A percentile compares a stretch with the other conserved stretches of the same genome.
Evolutionary conservation across 2,797 vertebrate species (phyloP).

Genomic region (Hippocampus kuda): DNA sequence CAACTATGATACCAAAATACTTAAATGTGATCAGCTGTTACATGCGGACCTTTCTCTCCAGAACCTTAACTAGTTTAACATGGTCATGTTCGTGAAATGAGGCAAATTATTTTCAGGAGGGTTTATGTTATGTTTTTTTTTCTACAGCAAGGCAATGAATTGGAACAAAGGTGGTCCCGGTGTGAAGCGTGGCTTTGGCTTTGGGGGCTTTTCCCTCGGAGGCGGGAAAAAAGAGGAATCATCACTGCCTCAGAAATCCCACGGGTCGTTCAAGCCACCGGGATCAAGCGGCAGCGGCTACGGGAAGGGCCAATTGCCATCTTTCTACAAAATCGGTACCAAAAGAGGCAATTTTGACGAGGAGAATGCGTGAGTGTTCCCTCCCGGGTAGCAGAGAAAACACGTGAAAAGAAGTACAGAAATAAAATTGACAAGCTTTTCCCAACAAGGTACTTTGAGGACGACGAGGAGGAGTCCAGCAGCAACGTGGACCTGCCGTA

Average conservation of each 20-base stretch:
- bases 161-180: slow-evolving; percentile 95
- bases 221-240: slow-evolving; percentile 85
- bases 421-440: not conserved
- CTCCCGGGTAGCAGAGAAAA: not conserved
- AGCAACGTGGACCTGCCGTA: slow-evolving; percentile 85
- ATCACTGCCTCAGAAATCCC: slow-evolving; percentile 68
- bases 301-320: slow-evolving; percentile 82
- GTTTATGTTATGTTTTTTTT: slow-evolving; percentile 1
- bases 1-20: not conserved
- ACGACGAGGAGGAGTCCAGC: slow-evolving; percentile 93
- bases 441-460: slow-evolving; percentile 87
- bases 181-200: slow-evolving; percentile 93
- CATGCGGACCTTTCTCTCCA: too few species aligned
- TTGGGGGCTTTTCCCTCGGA: slow-evolving; percentile 87
- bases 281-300: slow-evolving; percentile 72
- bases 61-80: too few species aligned
- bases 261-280: slow-evolving; percentile 74
- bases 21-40: not conserved
- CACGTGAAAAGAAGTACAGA: too few species aligned
- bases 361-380: slow-evolving; percentile 88
- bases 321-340: slow-evolving; percentile 97
- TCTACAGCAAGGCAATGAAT: slow-evolving; percentile 74
- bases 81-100: too few species aligned
- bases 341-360: slow-evolving; percentile 96
- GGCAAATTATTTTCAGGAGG: too few species aligned